Percentiles rank a stretch among this genome's conserved stretches.
These are phyloP conservation scores for Andrena trimmerana DNA, from an alignment of 2,888 invertebrate genomes.

Conservation along the genomic window DNA sequence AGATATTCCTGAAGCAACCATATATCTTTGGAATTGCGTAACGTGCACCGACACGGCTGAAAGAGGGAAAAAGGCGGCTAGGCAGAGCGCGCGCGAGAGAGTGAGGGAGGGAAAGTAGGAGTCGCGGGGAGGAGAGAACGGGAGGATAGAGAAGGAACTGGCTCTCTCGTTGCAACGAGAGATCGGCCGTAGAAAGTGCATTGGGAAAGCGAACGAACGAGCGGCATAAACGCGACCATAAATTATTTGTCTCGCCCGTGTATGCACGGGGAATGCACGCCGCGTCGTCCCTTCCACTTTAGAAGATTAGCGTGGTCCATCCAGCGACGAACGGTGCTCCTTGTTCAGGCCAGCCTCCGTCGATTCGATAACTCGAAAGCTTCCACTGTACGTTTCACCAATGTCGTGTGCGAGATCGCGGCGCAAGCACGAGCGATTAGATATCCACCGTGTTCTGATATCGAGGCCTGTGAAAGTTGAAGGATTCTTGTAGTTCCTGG, in stretches of 20 bases:
- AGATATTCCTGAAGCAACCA: slow-evolving; percentile 71
- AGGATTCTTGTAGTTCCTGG: neutral
- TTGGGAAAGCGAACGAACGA: slow-evolving; percentile 80
- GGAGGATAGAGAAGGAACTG: slow-evolving; percentile 50
- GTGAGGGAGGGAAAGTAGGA: slow-evolving; percentile 41
- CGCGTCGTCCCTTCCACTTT: slow-evolving; percentile 29
- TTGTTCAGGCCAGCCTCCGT: neutral
- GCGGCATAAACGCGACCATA: slow-evolving; percentile 80
- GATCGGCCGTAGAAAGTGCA: slow-evolving; percentile 83
- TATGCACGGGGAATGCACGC: slow-evolving; percentile 43
- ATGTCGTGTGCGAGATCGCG: neutral
- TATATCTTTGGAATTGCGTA: slow-evolving; percentile 76
- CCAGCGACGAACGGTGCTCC: slow-evolving; percentile 50
- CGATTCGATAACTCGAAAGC: slow-evolving; percentile 10
- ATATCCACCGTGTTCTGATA: neutral
- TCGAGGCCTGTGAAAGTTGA: neutral
- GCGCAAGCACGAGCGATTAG: neutral
- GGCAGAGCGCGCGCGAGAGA: slow-evolving; percentile 6
- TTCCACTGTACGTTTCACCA: slow-evolving; percentile 1
- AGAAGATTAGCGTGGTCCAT: slow-evolving; percentile 45
- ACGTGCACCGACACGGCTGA: slow-evolving; percentile 55
- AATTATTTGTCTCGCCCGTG: slow-evolving; percentile 78
- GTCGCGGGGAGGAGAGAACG: slow-evolving; percentile 25
- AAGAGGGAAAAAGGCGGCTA: slow-evolving; percentile 36
- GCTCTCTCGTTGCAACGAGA: slow-evolving; percentile 57